Evolutionary conservation across 1,140 invertebrate species (phyloP).

Genomic region (Elysia chlorotica): DNA sequence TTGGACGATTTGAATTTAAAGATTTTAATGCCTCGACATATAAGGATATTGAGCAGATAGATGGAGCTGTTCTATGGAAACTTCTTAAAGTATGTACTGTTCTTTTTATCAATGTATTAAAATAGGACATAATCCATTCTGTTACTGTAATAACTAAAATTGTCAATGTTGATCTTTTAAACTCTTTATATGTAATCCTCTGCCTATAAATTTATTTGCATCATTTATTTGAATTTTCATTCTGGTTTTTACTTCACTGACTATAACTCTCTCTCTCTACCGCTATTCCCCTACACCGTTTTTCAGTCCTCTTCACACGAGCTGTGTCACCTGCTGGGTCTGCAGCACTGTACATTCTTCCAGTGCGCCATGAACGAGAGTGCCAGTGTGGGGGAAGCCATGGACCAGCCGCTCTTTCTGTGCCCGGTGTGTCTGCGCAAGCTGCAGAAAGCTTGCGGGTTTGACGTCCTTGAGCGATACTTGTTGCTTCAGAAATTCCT

Average conservation of each 20-base stretch:
- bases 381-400: constrained; percentile 37
- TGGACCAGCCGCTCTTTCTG: constrained; percentile 45
- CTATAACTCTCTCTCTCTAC: no score
- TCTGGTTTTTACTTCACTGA: no score
- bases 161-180: no score
- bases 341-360: constrained; percentile 50
- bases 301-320: constrained; percentile 47
- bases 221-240: no score
- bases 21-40: constrained; percentile 26
- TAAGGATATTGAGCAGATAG: constrained; percentile 33
- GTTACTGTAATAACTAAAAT: no score
- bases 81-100: constrained; percentile 41
- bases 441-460: constrained; percentile 42
- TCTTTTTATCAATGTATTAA: no score
- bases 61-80: constrained; percentile 43
- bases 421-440: constrained; percentile 54
- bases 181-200: no score
- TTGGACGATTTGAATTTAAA: constrained; percentile 47
- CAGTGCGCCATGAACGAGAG: constrained; percentile 54
- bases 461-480: constrained; percentile 42
- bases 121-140: no score
- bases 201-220: no score
- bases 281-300: no score
- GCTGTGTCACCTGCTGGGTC: constrained; percentile 46
- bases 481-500: constrained; percentile 31